Evolutionary conservation across 2,113 vertebrate genomes (phyloP).

Genomic region (Murina feae): DNA sequence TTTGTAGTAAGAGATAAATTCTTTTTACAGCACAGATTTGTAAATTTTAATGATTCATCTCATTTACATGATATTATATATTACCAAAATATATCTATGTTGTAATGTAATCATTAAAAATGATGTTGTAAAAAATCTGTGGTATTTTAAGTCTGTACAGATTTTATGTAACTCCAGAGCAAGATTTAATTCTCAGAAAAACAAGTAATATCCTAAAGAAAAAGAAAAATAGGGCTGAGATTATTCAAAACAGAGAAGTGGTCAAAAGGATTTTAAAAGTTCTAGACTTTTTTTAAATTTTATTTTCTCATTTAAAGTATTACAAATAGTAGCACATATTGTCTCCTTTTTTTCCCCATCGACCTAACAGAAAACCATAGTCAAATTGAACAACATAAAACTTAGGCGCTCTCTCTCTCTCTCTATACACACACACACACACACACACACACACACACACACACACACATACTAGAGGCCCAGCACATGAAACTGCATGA

Average conservation of each 20-base stretch:
- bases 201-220: not conserved
- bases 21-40: not conserved
- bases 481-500: no score
- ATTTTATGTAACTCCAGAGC: not conserved
- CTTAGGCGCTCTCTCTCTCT: no score
- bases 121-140: not conserved
- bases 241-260: not conserved
- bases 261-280: not conserved
- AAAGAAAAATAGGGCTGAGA: not conserved
- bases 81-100: not conserved
- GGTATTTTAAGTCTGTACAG: not conserved
- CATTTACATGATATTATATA: not conserved
- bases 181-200: slow-evolving; percentile 39
- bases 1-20: not conserved
- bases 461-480: no score
- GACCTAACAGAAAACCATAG: not conserved
- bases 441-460: no score
- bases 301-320: no score
- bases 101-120: not conserved
- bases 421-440: no score
- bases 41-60: slow-evolving; percentile 32
- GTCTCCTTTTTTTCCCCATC: no score
- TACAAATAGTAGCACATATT: no score
- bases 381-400: not conserved
- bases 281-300: slow-evolving; percentile 9